Evolutionary conservation across 2,888 invertebrate genomes (phyloP), one percentile per base, ranked within the genome.

Genomic region (Ophion slaviceki): DNA sequence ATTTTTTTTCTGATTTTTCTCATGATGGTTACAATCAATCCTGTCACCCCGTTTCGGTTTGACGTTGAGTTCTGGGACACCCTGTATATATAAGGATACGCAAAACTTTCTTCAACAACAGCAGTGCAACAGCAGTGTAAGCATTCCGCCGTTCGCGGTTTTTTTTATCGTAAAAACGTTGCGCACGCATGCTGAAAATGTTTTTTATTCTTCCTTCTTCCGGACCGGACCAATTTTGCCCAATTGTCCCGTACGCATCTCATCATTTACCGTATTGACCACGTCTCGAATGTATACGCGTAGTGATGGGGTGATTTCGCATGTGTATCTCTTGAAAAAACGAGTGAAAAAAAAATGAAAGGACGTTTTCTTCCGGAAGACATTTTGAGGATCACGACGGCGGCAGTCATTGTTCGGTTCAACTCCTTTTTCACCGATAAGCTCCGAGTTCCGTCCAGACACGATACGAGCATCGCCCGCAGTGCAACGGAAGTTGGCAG

Each of bases 171-270:
- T 24, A 66, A 84, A 68, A 66, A 72, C 76, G 61, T n/a, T 11
- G 62, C 53, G 68, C 85, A 80, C 82, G 86, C 86, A 86, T 70
- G 86, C 71, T 40, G 11, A 70, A 76, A 32, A 32, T 76, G 71
- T 61, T 78, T 40, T 61, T 68, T 20, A 4, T 68, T 62, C 53
- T 24, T 71, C 53, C 36, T 53, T 67, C 59, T 75, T 68, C 59
- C 79, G 59, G 36, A 40, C 68, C 81, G 59, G 36, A 40, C 68
- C 81, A 28, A 32, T 61, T 78, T 72, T 61, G 78, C 53, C 88
- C 91, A 91, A 91, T 91, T 91, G 91, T 91, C 90, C 89, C 91
- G 90, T 91, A 89, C 88, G 90, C 88, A 88, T 91, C 90, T 91
- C 89, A 89, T 90, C 90, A 89, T 90, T 90, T 89, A 89, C 89